phyloP scores from a whole-genome alignment of 2,113 vertebrate species.

The Capricornis sumatraensis region DNA sequence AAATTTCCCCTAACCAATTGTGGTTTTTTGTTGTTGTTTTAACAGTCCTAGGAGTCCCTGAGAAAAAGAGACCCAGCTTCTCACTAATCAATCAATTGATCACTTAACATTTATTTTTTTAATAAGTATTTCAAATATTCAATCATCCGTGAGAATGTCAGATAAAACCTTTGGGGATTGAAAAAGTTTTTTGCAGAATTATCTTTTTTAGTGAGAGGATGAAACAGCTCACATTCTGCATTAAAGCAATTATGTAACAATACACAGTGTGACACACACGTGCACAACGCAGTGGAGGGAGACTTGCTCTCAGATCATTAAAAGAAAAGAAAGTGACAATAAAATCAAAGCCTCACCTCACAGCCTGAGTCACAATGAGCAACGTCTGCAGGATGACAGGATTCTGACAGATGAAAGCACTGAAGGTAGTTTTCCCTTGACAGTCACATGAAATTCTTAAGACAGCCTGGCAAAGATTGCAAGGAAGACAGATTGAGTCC shows the following conservation, averaged over 20 bases:
- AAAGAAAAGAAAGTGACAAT: constrained; percentile 47
- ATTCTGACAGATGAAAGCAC: constrained; percentile 47
- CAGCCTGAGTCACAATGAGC: constrained; percentile 39
- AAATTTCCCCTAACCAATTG: not conserved
- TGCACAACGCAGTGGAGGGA: not conserved
- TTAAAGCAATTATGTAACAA: constrained; percentile 20
- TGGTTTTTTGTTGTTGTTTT: not conserved
- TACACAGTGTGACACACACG: not conserved
- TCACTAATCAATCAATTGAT: not conserved
- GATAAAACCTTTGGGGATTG: not conserved
- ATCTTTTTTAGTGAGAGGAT: not conserved
- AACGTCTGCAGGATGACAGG: constrained; percentile 44
- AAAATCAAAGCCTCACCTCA: constrained; percentile 11
- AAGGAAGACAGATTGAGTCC: constrained; percentile 12
- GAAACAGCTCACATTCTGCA: not conserved
- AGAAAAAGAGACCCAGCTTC: not conserved
- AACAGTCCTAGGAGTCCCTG: not conserved
- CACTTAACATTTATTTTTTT: not conserved
- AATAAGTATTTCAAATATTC: not conserved
- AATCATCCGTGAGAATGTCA: not conserved
- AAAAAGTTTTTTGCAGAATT: not conserved
- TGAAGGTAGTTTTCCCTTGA: constrained; percentile 47
- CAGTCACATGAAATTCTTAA: constrained; percentile 7
- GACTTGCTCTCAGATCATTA: not conserved
- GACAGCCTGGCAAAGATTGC: not conserved